These are phyloP conservation scores for Cerceris rybyensis DNA, from an alignment of 2,888 invertebrate species.

Conservation along the genomic window DNA sequence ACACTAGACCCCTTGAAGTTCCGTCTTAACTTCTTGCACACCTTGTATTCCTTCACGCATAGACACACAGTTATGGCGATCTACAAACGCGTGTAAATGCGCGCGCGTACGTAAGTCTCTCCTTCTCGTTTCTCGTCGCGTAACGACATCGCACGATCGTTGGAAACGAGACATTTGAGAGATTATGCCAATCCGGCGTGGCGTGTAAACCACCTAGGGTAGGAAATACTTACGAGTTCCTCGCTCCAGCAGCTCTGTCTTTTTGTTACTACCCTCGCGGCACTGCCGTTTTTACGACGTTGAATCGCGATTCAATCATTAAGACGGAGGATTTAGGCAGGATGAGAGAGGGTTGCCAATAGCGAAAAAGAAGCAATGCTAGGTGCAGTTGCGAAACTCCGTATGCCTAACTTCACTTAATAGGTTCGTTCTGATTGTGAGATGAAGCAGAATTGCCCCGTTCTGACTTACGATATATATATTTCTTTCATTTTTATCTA, in stretches of 20 bases:
- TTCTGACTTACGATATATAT: too few species aligned
- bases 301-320: too few species aligned
- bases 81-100: not conserved
- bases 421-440: too few species aligned
- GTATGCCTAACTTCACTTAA: too few species aligned
- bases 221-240: constrained; percentile 49
- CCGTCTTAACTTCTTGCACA: too few species aligned
- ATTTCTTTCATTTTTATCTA: too few species aligned
- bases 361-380: too few species aligned
- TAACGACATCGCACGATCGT: constrained; percentile 74
- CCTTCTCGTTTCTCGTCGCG: constrained; percentile 42
- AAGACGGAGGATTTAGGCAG: too few species aligned
- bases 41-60: not conserved
- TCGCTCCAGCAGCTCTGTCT: constrained; percentile 6
- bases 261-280: constrained; percentile 9
- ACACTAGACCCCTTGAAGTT: too few species aligned
- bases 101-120: constrained; percentile 20
- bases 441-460: too few species aligned
- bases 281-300: not conserved
- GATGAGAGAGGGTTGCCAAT: not conserved
- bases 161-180: constrained; percentile 79
- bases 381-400: too few species aligned
- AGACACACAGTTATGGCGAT: not conserved
- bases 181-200: constrained; percentile 78
- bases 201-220: constrained; percentile 53